Base-by-base conservation (phyloP, 2,113 vertebrate species). In the mouse (Mus musculus) region DNA sequence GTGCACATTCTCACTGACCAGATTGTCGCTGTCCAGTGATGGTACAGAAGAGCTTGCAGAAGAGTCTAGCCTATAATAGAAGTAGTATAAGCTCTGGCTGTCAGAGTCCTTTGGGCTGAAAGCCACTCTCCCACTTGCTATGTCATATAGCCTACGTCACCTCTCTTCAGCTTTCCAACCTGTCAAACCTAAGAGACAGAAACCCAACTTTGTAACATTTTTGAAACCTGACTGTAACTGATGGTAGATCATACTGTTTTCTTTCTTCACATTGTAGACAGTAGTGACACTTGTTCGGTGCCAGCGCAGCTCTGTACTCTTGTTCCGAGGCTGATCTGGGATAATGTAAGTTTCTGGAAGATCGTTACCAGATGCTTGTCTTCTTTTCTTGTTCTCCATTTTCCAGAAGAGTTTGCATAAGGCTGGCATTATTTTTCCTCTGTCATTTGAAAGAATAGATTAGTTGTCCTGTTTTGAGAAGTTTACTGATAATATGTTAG, bases 201-300 rank as follows among this genome's bases (percentile, higher is more conserved):
- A 77, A 85, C 52, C 77, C n/a, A 88, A 10, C 36, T 72, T 95
- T 87, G n/a, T 95, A 91, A 91, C 7, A 81, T 89, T 91, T 95
- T 30, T 63, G 22, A 94, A 89, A 94, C 86, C 67, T 82, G 36
- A 14, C 13, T 90, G 11, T 95, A 87, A 91, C 80, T 63, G 39
- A 77, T 89, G 30, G 24, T 93, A 7, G 94, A 46, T 72, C 67
- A 46, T n/a, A 76, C 36, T 93, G 1, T 91, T 89, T 95, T 91
- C 19, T 84, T 76, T 89, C 39, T 88, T 84, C 73, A 59, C 30
- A 76, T 90, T 94, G 71, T 17, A 90, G 76, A 92, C 95, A 94
- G 92, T 84, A 85, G 77, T 84, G 63, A 0, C 80, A 4, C 10
- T 85, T 49, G 19, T 84, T 42, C 24, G 56, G 52, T 81, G 78